Conservation (phyloP, 30 jellyfish, hydroid and myxozoan species). For the Pelagia noctiluca region DNA sequence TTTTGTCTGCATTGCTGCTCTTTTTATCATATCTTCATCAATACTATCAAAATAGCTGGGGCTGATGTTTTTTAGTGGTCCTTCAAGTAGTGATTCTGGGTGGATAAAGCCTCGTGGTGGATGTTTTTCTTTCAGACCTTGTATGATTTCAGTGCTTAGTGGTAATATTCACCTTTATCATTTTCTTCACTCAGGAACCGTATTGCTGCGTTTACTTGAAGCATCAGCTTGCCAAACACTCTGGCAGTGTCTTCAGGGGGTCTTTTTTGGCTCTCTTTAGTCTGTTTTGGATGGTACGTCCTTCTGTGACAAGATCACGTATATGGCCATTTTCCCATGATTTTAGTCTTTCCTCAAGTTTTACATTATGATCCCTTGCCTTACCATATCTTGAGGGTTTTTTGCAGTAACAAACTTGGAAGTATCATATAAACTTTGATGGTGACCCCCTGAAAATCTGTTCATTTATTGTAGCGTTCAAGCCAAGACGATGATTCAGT, state of each 20-base stretch:
- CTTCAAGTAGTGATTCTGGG: constrained; percentile 2
- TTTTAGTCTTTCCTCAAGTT: not conserved
- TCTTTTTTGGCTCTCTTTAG: not conserved
- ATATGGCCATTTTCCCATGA: not conserved
- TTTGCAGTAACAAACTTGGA: constrained; percentile 4
- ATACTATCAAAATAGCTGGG: not conserved
- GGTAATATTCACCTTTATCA: not conserved
- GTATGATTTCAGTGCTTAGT: not conserved
- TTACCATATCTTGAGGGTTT: constrained; percentile 5
- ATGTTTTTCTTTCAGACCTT: not conserved
- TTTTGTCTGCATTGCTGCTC: not conserved
- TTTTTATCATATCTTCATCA: not conserved
- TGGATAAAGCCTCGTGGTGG: not conserved
- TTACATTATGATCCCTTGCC: not conserved
- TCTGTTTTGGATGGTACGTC: constrained; percentile 4
- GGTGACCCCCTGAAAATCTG: not conserved
- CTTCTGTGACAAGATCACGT: not conserved
- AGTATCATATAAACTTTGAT: constrained; percentile 5
- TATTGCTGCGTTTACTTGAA: not conserved
- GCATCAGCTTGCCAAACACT: not conserved
- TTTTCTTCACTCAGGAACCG: constrained; percentile 1
- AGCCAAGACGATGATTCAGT: constrained; percentile 10
- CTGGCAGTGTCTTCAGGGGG: constrained; percentile 4
- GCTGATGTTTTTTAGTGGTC: not conserved
- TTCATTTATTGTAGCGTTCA: not conserved